phyloP scores from a whole-genome alignment of 2,113 vertebrate genomes.

The Puntigrus tetrazona region DNA sequence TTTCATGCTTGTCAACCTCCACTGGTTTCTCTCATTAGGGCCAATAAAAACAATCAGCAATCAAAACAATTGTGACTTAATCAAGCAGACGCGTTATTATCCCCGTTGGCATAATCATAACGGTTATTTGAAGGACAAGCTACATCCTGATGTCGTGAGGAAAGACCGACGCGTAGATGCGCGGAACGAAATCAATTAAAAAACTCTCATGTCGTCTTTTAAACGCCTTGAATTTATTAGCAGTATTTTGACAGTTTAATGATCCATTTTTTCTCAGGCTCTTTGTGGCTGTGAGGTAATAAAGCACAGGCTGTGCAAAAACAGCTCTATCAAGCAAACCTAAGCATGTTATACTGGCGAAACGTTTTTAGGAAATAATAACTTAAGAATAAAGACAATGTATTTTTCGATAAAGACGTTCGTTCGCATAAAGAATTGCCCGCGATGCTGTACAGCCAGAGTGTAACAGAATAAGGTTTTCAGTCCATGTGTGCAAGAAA shows the following conservation, averaged over 20 bases:
- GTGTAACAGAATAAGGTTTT: neutral
- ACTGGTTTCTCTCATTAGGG: neutral
- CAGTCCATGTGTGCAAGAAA: neutral
- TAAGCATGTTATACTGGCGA: neutral
- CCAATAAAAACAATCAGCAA: conserved; percentile 3
- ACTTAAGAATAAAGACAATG: neutral
- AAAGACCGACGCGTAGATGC: neutral
- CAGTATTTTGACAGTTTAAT: neutral
- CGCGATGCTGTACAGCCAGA: neutral
- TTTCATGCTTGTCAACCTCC: neutral
- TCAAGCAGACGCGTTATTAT: neutral
- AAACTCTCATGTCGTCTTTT: neutral
- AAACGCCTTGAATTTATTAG: neutral
- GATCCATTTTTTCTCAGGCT: neutral
- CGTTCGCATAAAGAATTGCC: neutral
- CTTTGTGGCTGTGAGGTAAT: conserved; percentile 4
- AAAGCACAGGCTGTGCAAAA: neutral
- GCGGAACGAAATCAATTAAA: neutral
- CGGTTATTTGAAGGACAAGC: conserved; percentile 1
- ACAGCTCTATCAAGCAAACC: neutral
- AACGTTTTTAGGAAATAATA: neutral
- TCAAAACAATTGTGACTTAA: conserved; percentile 16
- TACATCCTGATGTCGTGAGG: neutral
- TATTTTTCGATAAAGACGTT: neutral
- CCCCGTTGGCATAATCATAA: neutral